Evolutionary conservation across 2,888 invertebrate species (phyloP), one percentile per base, ranked within the genome.

Genomic region (Willowsia nigromaculata): DNA sequence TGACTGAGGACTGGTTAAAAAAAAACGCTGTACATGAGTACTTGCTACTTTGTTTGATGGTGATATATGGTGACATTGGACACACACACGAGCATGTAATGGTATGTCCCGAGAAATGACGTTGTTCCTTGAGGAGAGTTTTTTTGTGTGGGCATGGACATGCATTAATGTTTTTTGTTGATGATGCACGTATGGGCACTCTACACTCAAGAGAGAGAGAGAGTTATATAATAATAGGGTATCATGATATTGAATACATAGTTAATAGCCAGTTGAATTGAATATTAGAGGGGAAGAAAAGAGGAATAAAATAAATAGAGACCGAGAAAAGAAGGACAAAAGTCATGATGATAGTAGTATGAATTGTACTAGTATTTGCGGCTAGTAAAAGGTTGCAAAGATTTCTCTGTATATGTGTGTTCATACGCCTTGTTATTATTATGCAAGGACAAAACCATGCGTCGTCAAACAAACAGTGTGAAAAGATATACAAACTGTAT

Each of bases 1-100:
- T 74, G 74, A 47, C 47, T 74, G 43, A 74, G 74, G 74, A 74
- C 74, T 74, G n/a, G n/a, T n/a, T 40, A 1, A 37, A 43, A 43
- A 13, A 6, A 43, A 43, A 43, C 11, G 6, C 11, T 43, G 43
- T 13, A 9, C 9, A 13, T 43, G 56, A 18, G 56, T 56, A 56
- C 53, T 33, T 68, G 25, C 40, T 37, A 4, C 30, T 62, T 27
- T 27, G 62, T 56, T 6, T n/a, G n/a, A n/a, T n/a, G 22, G 4
- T 71, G 68, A 71, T 27, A 40, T 71, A 71, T 50, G 74, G 74
- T 74, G 74, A 74, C 74, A 74, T 74, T 74, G 74, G 74, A 74
- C 74, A 62, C 43, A 43, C 13, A 43, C 37, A 37, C 25, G 27
- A 59, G 33, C n/a, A 68, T 33, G 68, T 18, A n/a, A 6, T 37